Evolutionary conservation across 1,140 invertebrate species (phyloP).

Genomic region (Lordiphosa mommai): DNA sequence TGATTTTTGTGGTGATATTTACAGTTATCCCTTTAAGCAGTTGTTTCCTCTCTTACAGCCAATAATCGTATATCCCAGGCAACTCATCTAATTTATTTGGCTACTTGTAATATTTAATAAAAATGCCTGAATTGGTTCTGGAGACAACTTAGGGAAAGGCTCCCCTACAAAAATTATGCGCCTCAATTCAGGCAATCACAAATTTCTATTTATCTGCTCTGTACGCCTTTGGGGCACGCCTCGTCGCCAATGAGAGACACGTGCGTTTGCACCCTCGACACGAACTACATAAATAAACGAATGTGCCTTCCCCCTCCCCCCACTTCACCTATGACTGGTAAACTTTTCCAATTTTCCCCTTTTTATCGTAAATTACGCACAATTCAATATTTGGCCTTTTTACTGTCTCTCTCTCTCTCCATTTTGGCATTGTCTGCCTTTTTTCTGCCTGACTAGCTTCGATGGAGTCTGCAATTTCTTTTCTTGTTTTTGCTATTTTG

Average conservation of each 20-base stretch:
- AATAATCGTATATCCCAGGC: conserved; percentile 13
- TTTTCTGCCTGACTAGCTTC: conserved; percentile 68
- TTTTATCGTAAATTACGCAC: conserved; percentile 79
- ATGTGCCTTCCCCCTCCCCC: conserved; percentile 3
- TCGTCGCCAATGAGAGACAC: conserved; percentile 23
- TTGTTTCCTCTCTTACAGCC: neutral
- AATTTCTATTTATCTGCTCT: conserved; percentile 60
- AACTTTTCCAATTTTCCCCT: conserved; percentile 79
- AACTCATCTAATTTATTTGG: conserved; percentile 59
- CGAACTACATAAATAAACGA: conserved; percentile 73
- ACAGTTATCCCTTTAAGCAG: neutral
- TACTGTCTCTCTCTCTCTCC: conserved; percentile 35
- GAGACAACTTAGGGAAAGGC: neutral
- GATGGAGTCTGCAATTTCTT: conserved; percentile 24
- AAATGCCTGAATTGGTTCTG: conserved; percentile 39
- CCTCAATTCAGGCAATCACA: conserved; percentile 66
- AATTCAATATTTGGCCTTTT: conserved; percentile 78
- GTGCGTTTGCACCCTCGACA: conserved; percentile 47
- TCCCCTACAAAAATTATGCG: neutral
- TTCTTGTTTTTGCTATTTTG: conserved; percentile 60
- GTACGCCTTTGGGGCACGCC: conserved; percentile 5
- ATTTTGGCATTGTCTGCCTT: conserved; percentile 53
- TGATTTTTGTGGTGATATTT: neutral
- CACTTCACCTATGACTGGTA: conserved; percentile 32
- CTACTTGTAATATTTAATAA: conserved; percentile 68